phyloP scores from a whole-genome alignment of 2,797 vertebrate species.

The Scolopax rusticola region DNA sequence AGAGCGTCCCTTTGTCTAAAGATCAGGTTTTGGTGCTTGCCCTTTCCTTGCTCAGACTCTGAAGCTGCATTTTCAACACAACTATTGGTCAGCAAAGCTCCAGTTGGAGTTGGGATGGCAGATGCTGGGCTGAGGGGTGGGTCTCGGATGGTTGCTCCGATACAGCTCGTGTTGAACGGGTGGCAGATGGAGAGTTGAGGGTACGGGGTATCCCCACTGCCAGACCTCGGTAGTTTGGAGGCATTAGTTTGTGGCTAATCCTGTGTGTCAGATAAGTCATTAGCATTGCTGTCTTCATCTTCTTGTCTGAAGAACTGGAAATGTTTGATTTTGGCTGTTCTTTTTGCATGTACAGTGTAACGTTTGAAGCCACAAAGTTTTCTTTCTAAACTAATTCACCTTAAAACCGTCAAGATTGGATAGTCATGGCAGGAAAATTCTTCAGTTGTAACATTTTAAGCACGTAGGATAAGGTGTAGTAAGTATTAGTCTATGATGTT shows the following conservation, averaged over 20 bases:
- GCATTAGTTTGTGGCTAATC: background rate
- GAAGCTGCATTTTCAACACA: background rate
- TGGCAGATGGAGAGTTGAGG: conserved; percentile 1
- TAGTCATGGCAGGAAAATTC: background rate
- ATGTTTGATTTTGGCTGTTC: background rate
- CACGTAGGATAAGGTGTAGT: background rate
- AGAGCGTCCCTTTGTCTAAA: background rate
- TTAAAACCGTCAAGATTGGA: background rate
- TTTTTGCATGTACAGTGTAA: background rate
- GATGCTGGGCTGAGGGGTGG: background rate
- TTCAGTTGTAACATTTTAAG: background rate
- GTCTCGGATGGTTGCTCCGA: background rate
- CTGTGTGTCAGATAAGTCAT: background rate
- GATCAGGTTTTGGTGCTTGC: background rate
- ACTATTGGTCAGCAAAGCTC: background rate
- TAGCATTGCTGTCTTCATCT: background rate
- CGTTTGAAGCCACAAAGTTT: background rate
- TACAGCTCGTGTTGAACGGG: background rate
- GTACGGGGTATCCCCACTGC: background rate
- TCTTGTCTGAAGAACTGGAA: background rate
- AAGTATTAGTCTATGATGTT: background rate
- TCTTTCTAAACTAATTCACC: background rate
- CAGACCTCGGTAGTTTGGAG: background rate
- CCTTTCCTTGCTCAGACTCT: background rate
- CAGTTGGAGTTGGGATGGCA: background rate